Base-by-base conservation (phyloP, 2,888 invertebrate genomes). In the Mythimna loreyi region DNA sequence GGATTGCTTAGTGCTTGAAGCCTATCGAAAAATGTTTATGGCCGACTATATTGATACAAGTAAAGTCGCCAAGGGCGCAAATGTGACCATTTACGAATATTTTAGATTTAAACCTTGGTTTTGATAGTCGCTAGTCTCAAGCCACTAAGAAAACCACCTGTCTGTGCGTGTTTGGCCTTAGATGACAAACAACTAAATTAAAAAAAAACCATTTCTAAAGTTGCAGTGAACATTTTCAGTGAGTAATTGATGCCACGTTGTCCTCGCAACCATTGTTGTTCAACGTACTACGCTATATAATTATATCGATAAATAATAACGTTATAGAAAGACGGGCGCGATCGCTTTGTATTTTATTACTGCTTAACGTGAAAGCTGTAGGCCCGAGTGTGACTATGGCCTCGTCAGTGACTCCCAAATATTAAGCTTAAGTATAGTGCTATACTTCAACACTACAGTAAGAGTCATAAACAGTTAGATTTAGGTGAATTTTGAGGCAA, bases 261-360 rank as follows among this genome's bases (percentile, higher is more conserved):
- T 66, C 62, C 58, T 72, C 62, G 71, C 76, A 72, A 72, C 80
- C 78, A 80, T 62, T 78, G 82, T 79, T 83, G 84, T 81, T 81
- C 79, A 79, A 79, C 60, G 52, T 83, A 61, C 53, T 80, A 77
- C 59, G 59, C 69, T 81, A 69, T 75, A 56, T 71, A 62, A 75
- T 60, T 60, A 63, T 80, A 71, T 71, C 25, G 60, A 75, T 74
- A 66, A 23, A 55, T 67, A 52, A 59, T 9, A 30, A 73, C 28
- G 28, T 69, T 75, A 75, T 65, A 70, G 66, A 67, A 73, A 59
- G 53, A 70, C 47, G 69, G 40, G 72, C 76, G 79, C 70, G 75
- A 72, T 74, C 47, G 84, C 84, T 83, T 83, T 75, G 84, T 79
- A 75, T 81, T 83, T 81, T 74, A 83, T 72, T 72, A 81, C 69